A percentile compares a stretch with the other conserved stretches of the same genome.
Conservation (phyloP, 2,113 vertebrate genomes). For the Probosciger aterrimus region DNA sequence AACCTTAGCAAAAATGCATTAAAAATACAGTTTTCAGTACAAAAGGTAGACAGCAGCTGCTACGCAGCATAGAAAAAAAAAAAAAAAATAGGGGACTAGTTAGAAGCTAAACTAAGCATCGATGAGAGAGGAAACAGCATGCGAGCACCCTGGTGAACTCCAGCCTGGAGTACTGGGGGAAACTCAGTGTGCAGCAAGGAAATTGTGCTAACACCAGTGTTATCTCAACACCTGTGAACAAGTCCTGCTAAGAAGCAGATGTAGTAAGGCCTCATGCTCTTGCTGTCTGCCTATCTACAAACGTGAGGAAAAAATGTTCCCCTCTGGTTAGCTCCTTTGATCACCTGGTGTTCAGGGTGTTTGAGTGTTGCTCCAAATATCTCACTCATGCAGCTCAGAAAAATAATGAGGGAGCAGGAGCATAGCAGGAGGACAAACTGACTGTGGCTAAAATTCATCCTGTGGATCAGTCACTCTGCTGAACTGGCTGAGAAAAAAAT, state of each 20-base stretch:
- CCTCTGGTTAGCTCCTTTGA: not conserved
- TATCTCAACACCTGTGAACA: not conserved
- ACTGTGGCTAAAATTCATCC: not conserved
- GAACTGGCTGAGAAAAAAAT: not conserved
- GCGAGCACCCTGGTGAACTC: not conserved
- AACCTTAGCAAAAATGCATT: not conserved
- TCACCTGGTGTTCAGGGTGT: not conserved
- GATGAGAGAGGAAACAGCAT: not conserved
- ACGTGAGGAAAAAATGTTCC: not conserved
- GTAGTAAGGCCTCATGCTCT: not conserved
- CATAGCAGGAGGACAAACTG: not conserved
- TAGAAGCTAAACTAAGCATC: not conserved
- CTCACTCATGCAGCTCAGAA: not conserved
- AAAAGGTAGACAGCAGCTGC: not conserved
- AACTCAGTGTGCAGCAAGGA: not conserved
- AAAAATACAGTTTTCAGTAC: not conserved
- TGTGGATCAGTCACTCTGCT: not conserved
- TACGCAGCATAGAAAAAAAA: not conserved
- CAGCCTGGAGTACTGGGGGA: not conserved
- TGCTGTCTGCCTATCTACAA: not conserved
- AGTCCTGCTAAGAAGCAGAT: not conserved
- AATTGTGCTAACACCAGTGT: not conserved
- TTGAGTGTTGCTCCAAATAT: not conserved
- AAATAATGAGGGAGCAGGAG: not conserved
- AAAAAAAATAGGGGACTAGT: not conserved